A percentile compares a stretch with the other conserved stretches of the same genome.
Conservation (phyloP, 64 coral and sea anemone species). For the Porites australiensis region DNA sequence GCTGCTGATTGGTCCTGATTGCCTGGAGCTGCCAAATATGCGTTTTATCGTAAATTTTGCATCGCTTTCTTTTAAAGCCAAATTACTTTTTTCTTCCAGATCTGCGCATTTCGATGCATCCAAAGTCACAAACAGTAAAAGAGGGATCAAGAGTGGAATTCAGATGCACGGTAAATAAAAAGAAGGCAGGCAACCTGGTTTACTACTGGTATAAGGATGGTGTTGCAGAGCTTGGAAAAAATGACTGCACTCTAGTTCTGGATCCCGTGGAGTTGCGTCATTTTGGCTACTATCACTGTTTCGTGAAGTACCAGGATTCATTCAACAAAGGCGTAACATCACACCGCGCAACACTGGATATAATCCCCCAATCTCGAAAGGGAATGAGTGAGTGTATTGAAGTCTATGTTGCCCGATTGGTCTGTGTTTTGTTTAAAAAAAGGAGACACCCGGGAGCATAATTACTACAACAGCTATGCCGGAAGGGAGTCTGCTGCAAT, state of each 20-base stretch:
- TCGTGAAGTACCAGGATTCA: not conserved
- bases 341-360: not conserved
- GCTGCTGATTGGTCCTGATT: no score
- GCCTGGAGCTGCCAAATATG: no score
- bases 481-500: no score
- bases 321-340: not conserved
- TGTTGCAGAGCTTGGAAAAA: not conserved
- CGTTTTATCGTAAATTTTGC: no score
- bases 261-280: not conserved
- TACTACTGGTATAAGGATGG: not conserved
- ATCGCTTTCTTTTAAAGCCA: not conserved
- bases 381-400: not conserved
- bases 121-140: not conserved
- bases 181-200: not conserved
- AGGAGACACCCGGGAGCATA: no score
- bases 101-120: not conserved
- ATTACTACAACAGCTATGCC: no score
- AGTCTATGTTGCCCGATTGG: not conserved
- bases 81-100: not conserved
- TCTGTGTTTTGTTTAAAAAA: no score
- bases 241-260: not conserved
- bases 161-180: not conserved
- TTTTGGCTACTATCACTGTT: not conserved
- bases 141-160: not conserved
- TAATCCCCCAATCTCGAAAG: not conserved